Conservation (phyloP, 2,113 vertebrate species). For the Coptodon bakossiorum region DNA sequence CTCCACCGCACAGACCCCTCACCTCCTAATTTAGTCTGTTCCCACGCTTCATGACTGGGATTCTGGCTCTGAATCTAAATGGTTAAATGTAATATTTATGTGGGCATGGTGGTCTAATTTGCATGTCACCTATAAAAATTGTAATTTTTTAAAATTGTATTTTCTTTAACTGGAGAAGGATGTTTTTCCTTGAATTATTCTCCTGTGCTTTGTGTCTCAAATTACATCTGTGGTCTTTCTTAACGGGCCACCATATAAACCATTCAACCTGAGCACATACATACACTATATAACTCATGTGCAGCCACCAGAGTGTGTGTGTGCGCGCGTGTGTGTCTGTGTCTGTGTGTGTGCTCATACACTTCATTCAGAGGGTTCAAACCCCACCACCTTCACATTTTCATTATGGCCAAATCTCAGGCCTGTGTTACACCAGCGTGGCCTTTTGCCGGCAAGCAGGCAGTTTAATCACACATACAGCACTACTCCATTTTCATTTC, state of each 20-base stretch:
- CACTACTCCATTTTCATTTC: slow-evolving; percentile 75
- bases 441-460: slow-evolving; percentile 67
- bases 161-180: neutral
- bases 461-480: slow-evolving; percentile 78
- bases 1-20: slow-evolving; percentile 21
- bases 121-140: neutral
- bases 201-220: neutral
- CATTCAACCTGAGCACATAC: slow-evolving; percentile 19
- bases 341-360: neutral
- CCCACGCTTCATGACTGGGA: slow-evolving; percentile 54
- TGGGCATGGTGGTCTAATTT: neutral
- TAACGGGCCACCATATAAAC: neutral
- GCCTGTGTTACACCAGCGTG: slow-evolving; percentile 62
- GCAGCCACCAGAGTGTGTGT: neutral
- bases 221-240: slow-evolving; percentile 18
- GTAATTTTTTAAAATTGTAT: rapidly evolving
- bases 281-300: slow-evolving; percentile 19
- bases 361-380: slow-evolving; percentile 46
- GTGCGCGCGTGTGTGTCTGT: neutral
- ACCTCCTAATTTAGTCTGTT: slow-evolving; percentile 50
- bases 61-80: slow-evolving; percentile 38
- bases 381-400: slow-evolving; percentile 68
- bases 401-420: slow-evolving; percentile 74
- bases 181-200: neutral
- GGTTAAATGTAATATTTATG: slow-evolving; percentile 63